Percentiles rank a stretch among this genome's conserved stretches.
phyloP scores from a whole-genome alignment of 1,140 invertebrate genomes.

The Achatina immaculata region DNA sequence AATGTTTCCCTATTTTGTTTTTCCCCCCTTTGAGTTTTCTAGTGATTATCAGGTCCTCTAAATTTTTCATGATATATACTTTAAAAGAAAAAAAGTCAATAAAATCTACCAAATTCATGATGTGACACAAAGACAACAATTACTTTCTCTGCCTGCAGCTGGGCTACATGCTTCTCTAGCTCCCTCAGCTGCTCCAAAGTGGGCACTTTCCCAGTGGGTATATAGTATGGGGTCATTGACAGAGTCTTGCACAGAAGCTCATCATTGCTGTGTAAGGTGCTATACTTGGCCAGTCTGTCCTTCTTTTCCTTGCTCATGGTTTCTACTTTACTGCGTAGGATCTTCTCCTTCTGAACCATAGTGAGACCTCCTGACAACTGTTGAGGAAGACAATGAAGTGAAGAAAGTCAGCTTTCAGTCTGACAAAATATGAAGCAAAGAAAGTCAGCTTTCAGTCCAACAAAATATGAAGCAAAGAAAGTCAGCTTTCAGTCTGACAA shows the following conservation, averaged over 20 bases:
- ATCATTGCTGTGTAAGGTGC: conserved; percentile 54
- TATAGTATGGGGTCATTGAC: conserved; percentile 62
- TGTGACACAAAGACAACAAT: no score
- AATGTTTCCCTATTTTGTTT: no score
- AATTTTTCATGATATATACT: no score
- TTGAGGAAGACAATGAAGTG: not conserved
- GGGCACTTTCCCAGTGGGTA: conserved; percentile 59
- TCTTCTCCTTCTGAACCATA: conserved; percentile 63
- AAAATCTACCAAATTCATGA: not conserved
- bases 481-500: no score
- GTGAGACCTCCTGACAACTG: conserved; percentile 47
- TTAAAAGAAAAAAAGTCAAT: not conserved
- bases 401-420: no score
- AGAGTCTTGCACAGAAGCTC: conserved; percentile 61
- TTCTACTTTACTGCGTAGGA: conserved; percentile 54
- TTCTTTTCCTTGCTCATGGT: conserved; percentile 54
- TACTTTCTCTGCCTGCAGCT: conserved; percentile 59
- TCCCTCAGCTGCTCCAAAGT: conserved; percentile 56
- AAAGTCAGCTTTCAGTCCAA: no score
- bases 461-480: no score
- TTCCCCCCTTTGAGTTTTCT: no score
- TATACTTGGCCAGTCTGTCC: conserved; percentile 51
- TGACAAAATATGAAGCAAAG: no score
- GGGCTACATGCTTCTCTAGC: conserved; percentile 58
- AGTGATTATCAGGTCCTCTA: no score